Base-by-base conservation (phyloP, 2,888 invertebrate species). In the Synanthedon vespiformis region DNA sequence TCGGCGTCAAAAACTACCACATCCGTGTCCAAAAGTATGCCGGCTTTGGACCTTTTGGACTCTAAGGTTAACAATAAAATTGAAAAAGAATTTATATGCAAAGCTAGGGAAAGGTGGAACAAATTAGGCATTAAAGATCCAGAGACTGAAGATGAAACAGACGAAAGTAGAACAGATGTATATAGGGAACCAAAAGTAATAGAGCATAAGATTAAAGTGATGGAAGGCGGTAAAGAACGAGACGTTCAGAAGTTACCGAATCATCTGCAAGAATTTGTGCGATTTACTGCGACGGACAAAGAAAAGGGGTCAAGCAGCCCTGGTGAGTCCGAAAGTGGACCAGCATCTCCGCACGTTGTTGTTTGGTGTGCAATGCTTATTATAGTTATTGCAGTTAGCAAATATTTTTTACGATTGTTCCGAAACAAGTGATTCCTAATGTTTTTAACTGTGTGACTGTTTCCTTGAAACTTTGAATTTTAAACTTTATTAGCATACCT, bases 261-360 rank as follows among this genome's bases (percentile, higher is more conserved):
- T 65, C 95, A 95, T 77, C 88, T 95, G 67, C 91, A 91, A 68
- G 95, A 95, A 67, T 94, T 95, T 71, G 91, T 94, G 62, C 90
- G 89, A 68, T 90, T 92, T 63, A 88, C 90, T 47, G 76, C 80
- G 40, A 82, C 80, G 58, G 86, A 88, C 60, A 83, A 87, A 62
- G 83, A 86, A 58, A 86, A 88, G 63, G 88, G 88, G 80, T 88
- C 89, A 80, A 89, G 76, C 59, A 71, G 72, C 59, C 78, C 85
- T 64, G 88, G 88, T 79, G 88, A 88, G 80, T 83, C 80, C 64
- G 68, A 67, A 55, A 59, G 66, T 66, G 74, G 67, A 63, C 77
- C 73, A 65, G 79, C 78, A 70, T 75, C 84, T 70, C 72, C 83
- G 83, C 82, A 87, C 81, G 82, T 82, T 74, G 79, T 82, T 71